Evolutionary conservation across 1,140 invertebrate genomes (phyloP), one percentile per base, ranked within the genome.

Genomic region (Aphelenchoides avenae): DNA sequence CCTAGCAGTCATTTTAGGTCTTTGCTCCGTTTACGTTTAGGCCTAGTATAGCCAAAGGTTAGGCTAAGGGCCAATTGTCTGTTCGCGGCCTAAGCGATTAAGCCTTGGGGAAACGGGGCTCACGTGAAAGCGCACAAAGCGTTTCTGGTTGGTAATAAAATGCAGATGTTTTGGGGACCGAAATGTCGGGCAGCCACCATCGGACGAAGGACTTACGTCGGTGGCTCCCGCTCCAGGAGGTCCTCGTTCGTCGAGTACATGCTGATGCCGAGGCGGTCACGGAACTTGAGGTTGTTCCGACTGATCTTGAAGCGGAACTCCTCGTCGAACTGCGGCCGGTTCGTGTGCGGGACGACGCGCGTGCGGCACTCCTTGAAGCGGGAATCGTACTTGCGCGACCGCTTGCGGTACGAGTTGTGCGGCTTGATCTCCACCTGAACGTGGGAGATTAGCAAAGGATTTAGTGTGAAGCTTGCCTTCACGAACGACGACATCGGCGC

Each of bases 321-420:
- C 37, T 60, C 57, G 41, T 64, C 59, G 18, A 60, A 60, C 34
- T 60, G 55, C 29, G 57, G 57, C 26, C 26, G 29, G 42, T 51
- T 60, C 18, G 6, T 61, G 18, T 57, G 31, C 15, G 57, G 42
- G 29, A 58, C 56, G 18, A 44, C 36, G n/a, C 40, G 30, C 11
- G 15, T 52, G 29, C 39, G 30, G 29, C 34, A 29, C 20, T 27
- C 43, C 34, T 33, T 22, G 18, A 46, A 43, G 6, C 20, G 55
- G 5, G 31, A 4, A 15, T 58, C 57, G 24, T 60, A 60, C 49
- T 60, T 44, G 52, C 22, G 26, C 57, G n/a, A n/a, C n/a, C n/a
- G 57, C 49, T 58, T 58, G 9, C 57, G 27, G 30, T n/a, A 37
- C 15, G 49, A 56, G 18, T 33, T 26, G 39, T 29, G 20, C 3